Base-by-base conservation (phyloP, 1,140 invertebrate genomes). In the Tetramorium alpestre region DNA sequence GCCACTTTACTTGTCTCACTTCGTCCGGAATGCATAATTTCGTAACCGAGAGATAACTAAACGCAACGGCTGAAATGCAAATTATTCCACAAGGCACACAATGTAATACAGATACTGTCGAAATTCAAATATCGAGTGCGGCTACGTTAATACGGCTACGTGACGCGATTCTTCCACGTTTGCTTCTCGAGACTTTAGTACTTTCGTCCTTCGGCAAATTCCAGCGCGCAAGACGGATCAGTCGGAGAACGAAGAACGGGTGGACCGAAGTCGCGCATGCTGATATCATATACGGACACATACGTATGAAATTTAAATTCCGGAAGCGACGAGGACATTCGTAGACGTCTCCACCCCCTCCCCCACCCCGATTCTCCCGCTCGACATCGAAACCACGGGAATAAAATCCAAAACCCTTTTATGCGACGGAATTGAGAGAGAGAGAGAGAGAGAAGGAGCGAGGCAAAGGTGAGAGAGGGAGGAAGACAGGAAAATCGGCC, bases 351-450 rank as follows among this genome's bases (percentile, higher is more conserved):
- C 22, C 33, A 33, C 22, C 65, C 2, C 70, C 73, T 18, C 22
- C 33, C 3, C 22, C 65, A 0, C 70, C 62, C 28, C 38, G 75
- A 49, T 69, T 70, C 58, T 73, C 38, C 33, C 72, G 49, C 33
- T 47, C 65, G 18, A 64, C 72, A 82, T 86, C 78, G 87, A 90
- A 85, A 56, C 60, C 58, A 60, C 73, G 64, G 54, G 73, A 88
- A 90, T 90, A 89, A 93, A 89, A 93, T 89, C 86, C 88, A 90
- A 91, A 91, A 87, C 87, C 85, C 77, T 80, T 88, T 89, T 89
- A 89, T 84, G 82, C 85, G 72, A 18, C 56, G 76, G 88, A 90
- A 91, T 91, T 77, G 84, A 86, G 85, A 86, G 84, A 44, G 28
- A 8, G 13, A 38, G 78, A 75, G 72, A 22, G 51, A 33, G 22